Conservation (phyloP, 2,113 vertebrate species). For the Pituophis catenifer region DNA sequence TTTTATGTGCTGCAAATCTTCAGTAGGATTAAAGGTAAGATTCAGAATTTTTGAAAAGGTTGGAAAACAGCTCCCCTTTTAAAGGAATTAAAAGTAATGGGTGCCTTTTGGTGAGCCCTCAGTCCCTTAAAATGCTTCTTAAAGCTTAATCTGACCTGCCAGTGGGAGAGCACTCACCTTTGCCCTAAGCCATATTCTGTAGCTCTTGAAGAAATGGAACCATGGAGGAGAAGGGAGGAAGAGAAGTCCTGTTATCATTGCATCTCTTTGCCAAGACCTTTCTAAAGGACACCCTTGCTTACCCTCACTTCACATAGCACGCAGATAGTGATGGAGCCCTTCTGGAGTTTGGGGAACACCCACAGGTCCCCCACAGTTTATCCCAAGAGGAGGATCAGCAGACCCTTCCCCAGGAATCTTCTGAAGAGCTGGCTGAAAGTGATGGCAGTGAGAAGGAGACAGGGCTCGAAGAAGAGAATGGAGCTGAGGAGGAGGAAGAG, state of each 20-base stretch:
- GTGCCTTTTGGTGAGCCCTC: not conserved
- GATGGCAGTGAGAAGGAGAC: conserved; percentile 59
- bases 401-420: conserved; percentile 62
- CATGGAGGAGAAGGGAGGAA: not conserved
- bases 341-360: conserved; percentile 69
- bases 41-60: fast-evolving
- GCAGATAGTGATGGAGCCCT: conserved; percentile 80
- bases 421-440: conserved; percentile 66
- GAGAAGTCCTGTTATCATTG: not conserved
- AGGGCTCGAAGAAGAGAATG: conserved; percentile 67
- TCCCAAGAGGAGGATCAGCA: conserved; percentile 51
- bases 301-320: conserved; percentile 78
- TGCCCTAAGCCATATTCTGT: not conserved
- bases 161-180: not conserved
- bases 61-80: not conserved
- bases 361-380: conserved; percentile 65
- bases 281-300: conserved; percentile 19
- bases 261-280: not conserved
- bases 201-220: not conserved
- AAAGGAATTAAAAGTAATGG: not conserved
- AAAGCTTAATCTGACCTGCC: not conserved
- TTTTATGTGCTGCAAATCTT: not conserved
- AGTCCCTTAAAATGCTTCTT: not conserved
- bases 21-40: conserved; percentile 70
- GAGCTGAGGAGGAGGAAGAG: conserved; percentile 15